phyloP scores from a whole-genome alignment of 2,797 vertebrate species.

The Lateolabrax maculatus region DNA sequence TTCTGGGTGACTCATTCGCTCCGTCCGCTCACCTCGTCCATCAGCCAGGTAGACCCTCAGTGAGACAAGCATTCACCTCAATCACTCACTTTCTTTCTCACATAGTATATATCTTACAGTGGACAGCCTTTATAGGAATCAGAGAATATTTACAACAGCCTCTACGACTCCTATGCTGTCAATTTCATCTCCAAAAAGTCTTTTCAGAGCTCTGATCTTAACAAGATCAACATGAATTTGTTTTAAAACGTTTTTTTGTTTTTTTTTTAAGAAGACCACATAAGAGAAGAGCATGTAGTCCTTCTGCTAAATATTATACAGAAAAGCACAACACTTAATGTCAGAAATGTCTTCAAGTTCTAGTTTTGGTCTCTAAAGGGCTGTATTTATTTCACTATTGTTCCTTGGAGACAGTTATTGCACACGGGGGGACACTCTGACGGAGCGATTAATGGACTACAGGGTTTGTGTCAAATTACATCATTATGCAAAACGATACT shows the following conservation, averaged over 20 bases:
- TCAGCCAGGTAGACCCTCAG: constrained; percentile 34
- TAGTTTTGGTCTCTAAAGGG: not conserved
- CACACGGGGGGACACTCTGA: constrained; percentile 21
- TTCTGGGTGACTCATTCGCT: constrained; percentile 34
- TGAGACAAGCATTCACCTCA: constrained; percentile 7
- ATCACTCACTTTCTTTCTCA: constrained; percentile 11
- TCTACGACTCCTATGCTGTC: not conserved
- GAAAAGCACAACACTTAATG: not conserved
- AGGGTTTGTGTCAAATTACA: constrained; percentile 51
- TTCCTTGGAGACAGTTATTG: constrained; percentile 33
- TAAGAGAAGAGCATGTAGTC: not conserved
- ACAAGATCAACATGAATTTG: not conserved
- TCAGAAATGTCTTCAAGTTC: not conserved
- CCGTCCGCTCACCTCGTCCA: constrained; percentile 20
- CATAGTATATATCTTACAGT: not conserved
- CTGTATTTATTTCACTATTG: constrained; percentile 22
- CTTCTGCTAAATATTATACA: not conserved
- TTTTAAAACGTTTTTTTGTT: not conserved
- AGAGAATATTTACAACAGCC: constrained; percentile 1
- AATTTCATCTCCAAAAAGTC: not conserved
- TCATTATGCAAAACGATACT: constrained; percentile 51
- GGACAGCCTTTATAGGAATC: not conserved
- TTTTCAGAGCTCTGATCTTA: not conserved
- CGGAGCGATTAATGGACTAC: constrained; percentile 25
- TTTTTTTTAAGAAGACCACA: too few relatives aligned